These are phyloP conservation scores for Parazoanthus swiftii DNA, from an alignment of 92 coral and sea anemone species.

Conservation along the genomic window DNA sequence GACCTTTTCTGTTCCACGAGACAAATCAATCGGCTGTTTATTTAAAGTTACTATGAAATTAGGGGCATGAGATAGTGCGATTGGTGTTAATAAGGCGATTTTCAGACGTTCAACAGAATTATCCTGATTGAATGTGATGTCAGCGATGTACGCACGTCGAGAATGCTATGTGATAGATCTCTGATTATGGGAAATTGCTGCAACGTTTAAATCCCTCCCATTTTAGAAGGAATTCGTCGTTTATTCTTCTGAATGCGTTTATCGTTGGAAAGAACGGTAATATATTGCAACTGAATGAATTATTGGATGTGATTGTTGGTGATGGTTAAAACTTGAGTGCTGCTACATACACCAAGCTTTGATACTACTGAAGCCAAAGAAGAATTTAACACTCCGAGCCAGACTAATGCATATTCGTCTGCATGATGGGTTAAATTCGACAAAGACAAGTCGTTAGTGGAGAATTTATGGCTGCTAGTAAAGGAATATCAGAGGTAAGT, in stretches of 20 bases:
- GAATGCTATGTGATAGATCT: slow-evolving; percentile 14
- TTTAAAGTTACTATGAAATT: slow-evolving; percentile 27
- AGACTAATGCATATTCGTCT: slow-evolving; percentile 18
- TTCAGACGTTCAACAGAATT: slow-evolving; percentile 12
- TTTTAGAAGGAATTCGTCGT: slow-evolving; percentile 26
- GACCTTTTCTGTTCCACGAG: slow-evolving; percentile 36
- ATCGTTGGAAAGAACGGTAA: background rate
- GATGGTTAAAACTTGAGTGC: background rate
- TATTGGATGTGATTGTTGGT: slow-evolving; percentile 17
- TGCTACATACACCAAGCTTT: background rate
- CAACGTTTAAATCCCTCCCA: slow-evolving; percentile 37
- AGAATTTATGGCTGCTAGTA: slow-evolving; percentile 41
- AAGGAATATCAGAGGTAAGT: slow-evolving; percentile 44
- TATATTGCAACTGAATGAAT: slow-evolving; percentile 19
- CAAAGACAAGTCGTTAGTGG: slow-evolving; percentile 16
- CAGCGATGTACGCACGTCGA: slow-evolving; percentile 17
- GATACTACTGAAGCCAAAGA: slow-evolving; percentile 27
- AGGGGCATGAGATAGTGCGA: background rate
- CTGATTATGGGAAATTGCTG: slow-evolving; percentile 36
- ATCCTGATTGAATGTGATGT: background rate
- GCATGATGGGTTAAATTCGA: slow-evolving; percentile 38
- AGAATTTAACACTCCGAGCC: slow-evolving; percentile 29
- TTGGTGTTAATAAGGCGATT: slow-evolving; percentile 36
- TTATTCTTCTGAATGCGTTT: slow-evolving; percentile 26
- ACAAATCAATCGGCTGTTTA: slow-evolving; percentile 15